Evolutionary conservation across 2,888 invertebrate genomes (phyloP).

Genomic region (Agrenia bidenticulata): DNA sequence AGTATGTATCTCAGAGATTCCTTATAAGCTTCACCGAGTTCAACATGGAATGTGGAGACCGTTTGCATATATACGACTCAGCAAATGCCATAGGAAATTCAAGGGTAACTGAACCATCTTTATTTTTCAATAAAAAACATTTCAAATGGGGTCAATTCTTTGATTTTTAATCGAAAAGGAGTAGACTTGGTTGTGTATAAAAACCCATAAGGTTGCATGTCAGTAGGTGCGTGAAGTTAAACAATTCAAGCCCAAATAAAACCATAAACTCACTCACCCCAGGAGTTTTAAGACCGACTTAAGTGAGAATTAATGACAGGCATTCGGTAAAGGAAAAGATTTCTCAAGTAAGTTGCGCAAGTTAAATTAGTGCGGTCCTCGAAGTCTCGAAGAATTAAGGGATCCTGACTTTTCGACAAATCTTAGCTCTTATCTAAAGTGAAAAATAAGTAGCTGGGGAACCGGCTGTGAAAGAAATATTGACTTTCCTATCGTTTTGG

Average conservation of each 20-base stretch:
- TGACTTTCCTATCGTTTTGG: not conserved
- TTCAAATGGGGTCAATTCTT: too few relatives aligned
- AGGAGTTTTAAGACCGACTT: not conserved
- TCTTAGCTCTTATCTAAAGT: constrained; percentile 27
- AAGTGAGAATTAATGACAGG: too few relatives aligned
- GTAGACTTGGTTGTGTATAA: too few relatives aligned
- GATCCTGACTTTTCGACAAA: constrained; percentile 1
- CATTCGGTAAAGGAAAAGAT: too few relatives aligned
- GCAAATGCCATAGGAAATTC: constrained; percentile 84
- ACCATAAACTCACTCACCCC: not conserved
- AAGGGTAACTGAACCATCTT: constrained; percentile 64
- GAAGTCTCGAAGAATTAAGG: too few relatives aligned
- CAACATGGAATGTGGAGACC: constrained; percentile 91
- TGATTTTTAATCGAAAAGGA: too few relatives aligned
- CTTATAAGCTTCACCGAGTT: constrained; percentile 90
- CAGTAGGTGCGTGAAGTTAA: not conserved
- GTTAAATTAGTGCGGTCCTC: too few relatives aligned
- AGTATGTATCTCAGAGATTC: constrained; percentile 88
- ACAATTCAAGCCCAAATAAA: not conserved
- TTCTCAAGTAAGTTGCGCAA: too few relatives aligned
- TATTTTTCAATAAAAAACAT: too few relatives aligned
- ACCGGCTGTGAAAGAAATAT: not conserved
- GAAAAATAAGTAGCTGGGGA: constrained; percentile 18
- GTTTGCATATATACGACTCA: constrained; percentile 88
- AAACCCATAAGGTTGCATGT: constrained; percentile 1